These are phyloP conservation scores for Tachina grossa DNA, from an alignment of 2,888 invertebrate species.

Conservation along the genomic window DNA sequence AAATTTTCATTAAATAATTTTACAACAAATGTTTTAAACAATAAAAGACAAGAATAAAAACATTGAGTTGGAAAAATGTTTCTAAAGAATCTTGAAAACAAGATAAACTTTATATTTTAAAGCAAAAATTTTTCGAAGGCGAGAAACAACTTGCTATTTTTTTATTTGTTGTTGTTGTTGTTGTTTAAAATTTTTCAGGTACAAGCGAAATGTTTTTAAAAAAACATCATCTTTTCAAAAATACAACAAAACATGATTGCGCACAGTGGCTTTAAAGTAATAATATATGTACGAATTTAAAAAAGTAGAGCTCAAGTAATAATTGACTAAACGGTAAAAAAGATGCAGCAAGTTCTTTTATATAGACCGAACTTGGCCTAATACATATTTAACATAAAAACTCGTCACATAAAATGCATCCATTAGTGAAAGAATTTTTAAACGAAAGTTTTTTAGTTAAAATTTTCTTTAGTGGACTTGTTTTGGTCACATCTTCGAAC, in stretches of 20 bases:
- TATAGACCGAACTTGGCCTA: too few species aligned
- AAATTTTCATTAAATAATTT: slow-evolving; percentile 70
- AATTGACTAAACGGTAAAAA: too few species aligned
- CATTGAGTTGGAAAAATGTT: slow-evolving; percentile 62
- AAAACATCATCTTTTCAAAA: slow-evolving; percentile 69
- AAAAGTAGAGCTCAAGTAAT: neutral
- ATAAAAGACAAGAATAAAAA: slow-evolving; percentile 39
- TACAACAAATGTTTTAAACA: slow-evolving; percentile 50
- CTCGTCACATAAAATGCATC: too few species aligned
- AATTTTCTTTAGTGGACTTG: too few species aligned
- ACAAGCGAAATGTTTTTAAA: slow-evolving; percentile 53
- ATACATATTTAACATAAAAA: too few species aligned
- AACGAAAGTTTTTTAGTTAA: too few species aligned
- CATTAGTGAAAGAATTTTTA: too few species aligned
- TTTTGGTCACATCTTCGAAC: too few species aligned
- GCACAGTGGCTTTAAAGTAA: slow-evolving; percentile 42
- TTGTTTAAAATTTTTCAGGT: slow-evolving; percentile 64
- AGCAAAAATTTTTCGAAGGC: slow-evolving; percentile 70
- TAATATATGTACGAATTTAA: neutral
- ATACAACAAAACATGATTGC: slow-evolving; percentile 11
- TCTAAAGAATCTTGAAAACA: slow-evolving; percentile 69
- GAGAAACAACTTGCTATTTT: slow-evolving; percentile 69
- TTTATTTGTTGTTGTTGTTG: neutral
- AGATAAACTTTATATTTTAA: slow-evolving; percentile 69
- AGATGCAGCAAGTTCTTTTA: too few species aligned